Evolutionary conservation across 2,797 vertebrate species (phyloP).

Genomic region (Neomorphus geoffroyi): DNA sequence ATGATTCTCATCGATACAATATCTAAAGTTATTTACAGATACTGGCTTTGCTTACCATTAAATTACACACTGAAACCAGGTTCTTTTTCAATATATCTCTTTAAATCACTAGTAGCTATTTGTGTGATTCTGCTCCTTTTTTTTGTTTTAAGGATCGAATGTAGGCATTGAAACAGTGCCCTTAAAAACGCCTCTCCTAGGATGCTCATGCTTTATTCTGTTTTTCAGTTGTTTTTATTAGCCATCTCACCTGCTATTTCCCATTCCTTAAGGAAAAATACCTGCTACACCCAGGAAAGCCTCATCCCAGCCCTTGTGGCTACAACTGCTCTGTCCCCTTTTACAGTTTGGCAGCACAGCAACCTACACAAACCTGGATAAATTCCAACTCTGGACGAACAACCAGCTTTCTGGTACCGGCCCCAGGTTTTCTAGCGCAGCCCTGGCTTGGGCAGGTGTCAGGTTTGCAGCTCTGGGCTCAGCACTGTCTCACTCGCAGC

Average conservation of each 20-base stretch:
- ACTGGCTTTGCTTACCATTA: conserved; percentile 68
- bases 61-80: background rate
- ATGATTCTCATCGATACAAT: conserved; percentile 79
- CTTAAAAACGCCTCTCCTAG: background rate
- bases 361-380: accelerated
- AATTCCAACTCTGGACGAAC: background rate
- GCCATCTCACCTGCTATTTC: background rate
- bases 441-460: accelerated
- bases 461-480: background rate
- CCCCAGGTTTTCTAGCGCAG: background rate
- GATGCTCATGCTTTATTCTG: conserved; percentile 55
- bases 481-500: accelerated
- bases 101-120: background rate
- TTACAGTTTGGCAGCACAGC: background rate
- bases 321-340: background rate
- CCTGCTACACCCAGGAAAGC: background rate
- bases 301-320: background rate
- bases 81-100: background rate
- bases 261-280: background rate
- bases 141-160: background rate
- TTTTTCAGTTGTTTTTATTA: background rate
- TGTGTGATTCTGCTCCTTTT: background rate
- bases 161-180: background rate
- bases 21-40: conserved; percentile 86
- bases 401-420: background rate